Evolutionary conservation across 2,113 vertebrate species (phyloP).

Genomic region (Speoplatyrhinus poulsoni): DNA sequence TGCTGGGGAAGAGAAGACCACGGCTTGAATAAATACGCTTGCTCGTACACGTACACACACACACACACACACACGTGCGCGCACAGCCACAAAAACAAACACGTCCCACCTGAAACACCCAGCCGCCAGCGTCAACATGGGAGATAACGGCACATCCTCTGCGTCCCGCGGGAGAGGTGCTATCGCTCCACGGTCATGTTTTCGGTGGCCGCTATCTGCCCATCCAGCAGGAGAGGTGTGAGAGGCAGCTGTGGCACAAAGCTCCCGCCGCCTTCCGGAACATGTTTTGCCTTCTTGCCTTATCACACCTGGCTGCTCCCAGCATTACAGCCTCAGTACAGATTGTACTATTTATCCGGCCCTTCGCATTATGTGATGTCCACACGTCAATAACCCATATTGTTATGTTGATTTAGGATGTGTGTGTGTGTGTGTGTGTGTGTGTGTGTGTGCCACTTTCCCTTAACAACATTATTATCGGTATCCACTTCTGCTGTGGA

Average conservation of each 20-base stretch:
- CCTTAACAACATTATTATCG: background rate
- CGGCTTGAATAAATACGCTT: no score
- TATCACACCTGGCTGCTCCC: slow-evolving; percentile 49
- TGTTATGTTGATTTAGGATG: background rate
- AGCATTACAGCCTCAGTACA: slow-evolving; percentile 37
- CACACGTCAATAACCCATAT: slow-evolving; percentile 10
- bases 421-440: slow-evolving; percentile 1
- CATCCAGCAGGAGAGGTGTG: slow-evolving; percentile 53
- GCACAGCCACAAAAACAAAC: slow-evolving; percentile 25
- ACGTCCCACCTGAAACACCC: slow-evolving; percentile 42
- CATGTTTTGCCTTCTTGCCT: slow-evolving; percentile 56
- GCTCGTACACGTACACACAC: background rate
- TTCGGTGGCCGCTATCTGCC: slow-evolving; percentile 64
- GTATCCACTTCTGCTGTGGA: slow-evolving; percentile 1
- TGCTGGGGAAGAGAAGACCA: no score
- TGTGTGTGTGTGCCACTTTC: background rate
- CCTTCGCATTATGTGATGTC: slow-evolving; percentile 21
- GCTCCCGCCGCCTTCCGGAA: slow-evolving; percentile 66
- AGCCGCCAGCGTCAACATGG: slow-evolving; percentile 27
- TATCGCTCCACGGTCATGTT: slow-evolving; percentile 55
- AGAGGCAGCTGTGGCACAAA: slow-evolving; percentile 20
- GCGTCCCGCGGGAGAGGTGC: slow-evolving; percentile 38
- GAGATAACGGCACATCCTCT: slow-evolving; percentile 51
- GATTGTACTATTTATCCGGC: slow-evolving; percentile 21
- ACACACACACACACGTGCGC: background rate